Evolutionary conservation across 2,888 invertebrate species (phyloP).

Genomic region (Platycheirus albimanus): DNA sequence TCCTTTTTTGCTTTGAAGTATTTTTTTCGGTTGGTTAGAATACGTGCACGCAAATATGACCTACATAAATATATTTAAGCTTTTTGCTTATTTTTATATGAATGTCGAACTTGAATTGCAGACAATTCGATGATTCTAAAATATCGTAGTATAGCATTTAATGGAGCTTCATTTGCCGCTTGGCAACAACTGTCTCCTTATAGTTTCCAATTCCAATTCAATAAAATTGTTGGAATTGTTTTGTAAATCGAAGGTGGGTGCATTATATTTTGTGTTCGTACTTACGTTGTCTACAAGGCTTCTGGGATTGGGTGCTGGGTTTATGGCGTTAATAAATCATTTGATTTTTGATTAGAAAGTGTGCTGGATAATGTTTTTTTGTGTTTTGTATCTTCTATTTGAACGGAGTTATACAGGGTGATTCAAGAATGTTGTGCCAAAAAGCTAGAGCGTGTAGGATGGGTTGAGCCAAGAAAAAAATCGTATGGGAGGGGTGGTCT

Average conservation of each 20-base stretch:
- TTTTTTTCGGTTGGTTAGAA: constrained; percentile 13
- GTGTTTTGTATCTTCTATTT: too few relatives aligned
- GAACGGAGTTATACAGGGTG: too few relatives aligned
- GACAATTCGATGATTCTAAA: constrained; percentile 68
- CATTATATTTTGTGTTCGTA: constrained; percentile 10
- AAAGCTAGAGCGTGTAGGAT: too few relatives aligned
- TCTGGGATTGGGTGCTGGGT: constrained; percentile 25
- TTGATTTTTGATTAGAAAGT: constrained; percentile 47
- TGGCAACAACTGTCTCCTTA: constrained; percentile 49
- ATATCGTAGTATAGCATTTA: constrained; percentile 54
- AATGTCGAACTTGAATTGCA: constrained; percentile 56
- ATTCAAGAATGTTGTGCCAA: too few relatives aligned
- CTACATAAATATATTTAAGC: too few relatives aligned
- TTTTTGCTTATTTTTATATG: constrained; percentile 15
- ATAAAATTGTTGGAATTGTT: constrained; percentile 68
- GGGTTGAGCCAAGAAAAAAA: too few relatives aligned
- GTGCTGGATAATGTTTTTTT: constrained; percentile 1
- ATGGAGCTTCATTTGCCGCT: constrained; percentile 45
- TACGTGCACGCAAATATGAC: constrained; percentile 3
- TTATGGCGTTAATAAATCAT: constrained; percentile 66
- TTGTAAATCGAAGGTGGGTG: constrained; percentile 60
- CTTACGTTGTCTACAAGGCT: too few relatives aligned
- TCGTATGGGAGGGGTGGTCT: too few relatives aligned
- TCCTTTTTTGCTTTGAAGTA: constrained; percentile 26
- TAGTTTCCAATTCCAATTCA: constrained; percentile 31